Evolutionary conservation across 2,888 invertebrate species (phyloP), one percentile per base, ranked within the genome.

Genomic region (Seladonia tumulorum): DNA sequence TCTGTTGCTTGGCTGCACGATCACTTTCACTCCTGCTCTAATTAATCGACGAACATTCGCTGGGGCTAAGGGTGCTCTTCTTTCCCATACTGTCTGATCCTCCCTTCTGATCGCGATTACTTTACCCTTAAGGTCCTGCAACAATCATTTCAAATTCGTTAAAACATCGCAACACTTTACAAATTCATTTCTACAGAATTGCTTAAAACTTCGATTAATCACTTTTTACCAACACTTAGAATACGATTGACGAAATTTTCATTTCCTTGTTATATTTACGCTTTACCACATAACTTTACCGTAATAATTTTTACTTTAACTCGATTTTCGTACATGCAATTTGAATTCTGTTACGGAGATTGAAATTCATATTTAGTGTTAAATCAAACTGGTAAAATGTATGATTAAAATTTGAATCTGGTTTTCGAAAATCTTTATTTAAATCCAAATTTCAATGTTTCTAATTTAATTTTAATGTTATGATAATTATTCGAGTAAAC

Each of bases 1-100:
- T 87, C 99, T 96, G 95, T 99, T 99, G 82, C 99, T 99, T 0
- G 99, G 99, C 94, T 99, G 99, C 0, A 99, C 99, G 75, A 99
- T 97, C 75, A 99, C 99, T 95, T 98, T 98, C 70, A 99, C 97
- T 5, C 99, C 99, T 91, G 97, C 96, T 89, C 97, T 97, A 39
- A 98, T 98, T 90, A 99, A 96, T 89, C 98, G 97, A 91, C 97
- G 97, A 12, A 99, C 99, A 94, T 99, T 99, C 42, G 96, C 95
- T 0, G 99, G 99, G 0, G 99, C 97, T 88, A 99, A 97, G 0
- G 99, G 99, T 0, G 99, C 99, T 85, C 99, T 96, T 87, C 99
- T 96, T 95, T 99, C 99, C 99, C 99, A 99, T 94, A 99, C 98
- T 92, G 98, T 98, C 94, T 99, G 98, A 95, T 99, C 99, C 95